Base-by-base conservation (phyloP, 2,113 vertebrate species). In the Bungarus multicinctus region DNA sequence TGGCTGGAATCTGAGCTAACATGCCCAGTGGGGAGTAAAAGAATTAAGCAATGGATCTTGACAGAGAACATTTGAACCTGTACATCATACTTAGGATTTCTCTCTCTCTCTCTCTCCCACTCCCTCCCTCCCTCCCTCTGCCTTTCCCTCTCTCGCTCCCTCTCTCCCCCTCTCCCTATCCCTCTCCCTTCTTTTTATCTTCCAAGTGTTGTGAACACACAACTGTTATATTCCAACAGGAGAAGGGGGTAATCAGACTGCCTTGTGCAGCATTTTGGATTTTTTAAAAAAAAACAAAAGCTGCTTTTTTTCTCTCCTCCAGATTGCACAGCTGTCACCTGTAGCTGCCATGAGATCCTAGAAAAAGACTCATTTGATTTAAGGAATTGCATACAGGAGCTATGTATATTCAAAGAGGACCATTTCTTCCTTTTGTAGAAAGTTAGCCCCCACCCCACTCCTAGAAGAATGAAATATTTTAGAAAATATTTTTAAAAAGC, bases 81-180 rank as follows among this genome's bases (percentile, higher is more conserved):
- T 81, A 39, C 34, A 22, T 20, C 6, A 0, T 39, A 39, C 18
- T 39, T 39, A 39, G 69, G 34, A 39, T 22, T 7, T 81, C 6
- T 81, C n/a, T 39, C n/a, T 0, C 14, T 1, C 16, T 2, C 30
- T 1, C 30, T 64, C 60, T 0, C 25, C 30, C 27, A 2, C 25
- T 30, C 54, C 0, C 54, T 55, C 18, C 14, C 60, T 2, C 12
- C 16, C 30, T n/a, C 27, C 2, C 64, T 1, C 11, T 0, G 4
- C 7, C 14, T 0, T 1, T 27, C 58, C 11, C 22, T 10, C 25
- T 27, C 53, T 54, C 54, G 1, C 54, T 22, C 54, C 16, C 53
- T 16, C 16, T 39, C n/a, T 1, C 14, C 1, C 5, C 1, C n/a
- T 1, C n/a, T n/a, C 27, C 2, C 9, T n/a, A n/a, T n/a, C n/a